Evolutionary conservation across 92 coral and sea anemone genomes (phyloP), one percentile per base, ranked within the genome.

Genomic region (Porites cylindrica): DNA sequence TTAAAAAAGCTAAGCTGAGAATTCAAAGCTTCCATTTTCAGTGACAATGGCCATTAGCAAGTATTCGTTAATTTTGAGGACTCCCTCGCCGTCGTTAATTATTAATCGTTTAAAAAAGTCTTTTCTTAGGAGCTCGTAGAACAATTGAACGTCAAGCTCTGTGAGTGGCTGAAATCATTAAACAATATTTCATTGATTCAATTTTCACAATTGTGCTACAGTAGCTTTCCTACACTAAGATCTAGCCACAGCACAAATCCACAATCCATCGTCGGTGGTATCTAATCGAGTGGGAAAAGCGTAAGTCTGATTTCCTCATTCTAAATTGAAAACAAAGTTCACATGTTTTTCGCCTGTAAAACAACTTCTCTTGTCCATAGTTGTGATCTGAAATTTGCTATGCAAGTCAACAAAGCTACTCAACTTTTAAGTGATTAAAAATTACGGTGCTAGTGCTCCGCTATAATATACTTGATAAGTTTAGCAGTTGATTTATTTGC

Each of bases 151-250:
- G 7, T 20, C 6, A 52, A 47, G n/a, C 13, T 81, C 58, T 26
- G 64, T 70, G 85, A 77, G 64, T 70, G 85, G 85, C 56, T 58
- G 19, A 16, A n/a, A 53, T 52, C 18, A 10, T 54, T 18, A 81
- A 80, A 53, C 74, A 52, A 68, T 20, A 52, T 80, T 11, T 66
- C 13, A 17, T 63, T 62, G 32, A 77, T 59, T 77, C 29, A 32
- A 14, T 24, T 50, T 29, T 29, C 2, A 32, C 82, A 32, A 59
- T 50, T 63, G 51, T 32, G 23, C 10, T 47, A 23, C 53, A 17
- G 13, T 14, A 11, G 56, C 17, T 19, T 14, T 56, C 61, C 4
- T 56, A 10, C 13, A 9, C 61, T 14, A 17, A 66, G 12, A 51
- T 29, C 67, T 14, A 51, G 43, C 47, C 29, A 24, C 47, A 8